These are phyloP conservation scores for Periparus ater DNA, from an alignment of 2,797 vertebrate species.

Conservation along the genomic window DNA sequence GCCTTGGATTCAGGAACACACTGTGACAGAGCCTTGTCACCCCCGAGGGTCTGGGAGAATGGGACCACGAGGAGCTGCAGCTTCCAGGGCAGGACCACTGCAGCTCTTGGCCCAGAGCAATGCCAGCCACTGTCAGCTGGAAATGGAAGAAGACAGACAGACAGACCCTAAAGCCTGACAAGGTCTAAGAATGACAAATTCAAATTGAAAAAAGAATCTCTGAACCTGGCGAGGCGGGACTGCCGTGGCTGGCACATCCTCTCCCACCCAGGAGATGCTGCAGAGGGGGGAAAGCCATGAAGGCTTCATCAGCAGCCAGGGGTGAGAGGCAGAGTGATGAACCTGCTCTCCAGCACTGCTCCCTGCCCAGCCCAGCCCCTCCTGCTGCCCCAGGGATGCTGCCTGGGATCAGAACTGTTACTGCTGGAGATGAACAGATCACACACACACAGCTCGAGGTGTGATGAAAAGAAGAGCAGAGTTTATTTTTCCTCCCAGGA, in stretches of 20 bases:
- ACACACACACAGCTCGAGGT: no score
- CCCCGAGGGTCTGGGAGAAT: not conserved
- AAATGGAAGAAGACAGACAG: not conserved
- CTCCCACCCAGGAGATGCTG: not conserved
- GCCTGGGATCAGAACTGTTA: no score
- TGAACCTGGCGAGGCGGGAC: not conserved
- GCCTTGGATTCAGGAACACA: not conserved
- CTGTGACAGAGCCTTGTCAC: not conserved
- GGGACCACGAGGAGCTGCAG: not conserved
- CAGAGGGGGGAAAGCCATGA: not conserved
- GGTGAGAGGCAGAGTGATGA: not conserved
- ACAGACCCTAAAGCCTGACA: not conserved
- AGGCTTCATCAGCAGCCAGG: not conserved
- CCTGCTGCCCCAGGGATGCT: no score
- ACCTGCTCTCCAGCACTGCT: rapidly evolving
- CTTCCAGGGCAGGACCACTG: not conserved
- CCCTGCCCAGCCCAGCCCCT: not conserved
- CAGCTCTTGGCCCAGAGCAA: not conserved
- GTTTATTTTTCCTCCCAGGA: no score
- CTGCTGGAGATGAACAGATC: no score
- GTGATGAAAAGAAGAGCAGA: no score
- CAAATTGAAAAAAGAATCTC: not conserved
- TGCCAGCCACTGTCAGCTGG: not conserved
- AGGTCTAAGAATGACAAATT: not conserved
- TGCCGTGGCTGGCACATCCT: rapidly evolving